Percentiles rank a stretch among this genome's conserved stretches.
Conservation (phyloP, 2,888 invertebrate species). For the Campoplex nolae region DNA sequence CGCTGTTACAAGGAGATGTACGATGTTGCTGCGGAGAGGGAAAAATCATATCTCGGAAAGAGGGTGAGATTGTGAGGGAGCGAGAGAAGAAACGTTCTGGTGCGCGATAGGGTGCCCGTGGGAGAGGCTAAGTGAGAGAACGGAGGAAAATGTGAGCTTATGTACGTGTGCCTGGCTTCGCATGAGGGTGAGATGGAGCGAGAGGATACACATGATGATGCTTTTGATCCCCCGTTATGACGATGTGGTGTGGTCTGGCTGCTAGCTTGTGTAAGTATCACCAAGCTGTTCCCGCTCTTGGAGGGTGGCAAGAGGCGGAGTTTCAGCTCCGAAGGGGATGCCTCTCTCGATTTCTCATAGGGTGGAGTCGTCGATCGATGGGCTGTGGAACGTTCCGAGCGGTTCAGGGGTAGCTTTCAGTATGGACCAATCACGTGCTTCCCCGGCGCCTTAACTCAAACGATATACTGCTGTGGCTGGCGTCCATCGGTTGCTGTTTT, state of each 20-base stretch:
- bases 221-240: slow-evolving; percentile 24
- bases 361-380: slow-evolving; percentile 81
- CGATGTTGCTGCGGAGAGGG: slow-evolving; percentile 58
- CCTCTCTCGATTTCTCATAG: slow-evolving; percentile 79
- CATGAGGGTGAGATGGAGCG: slow-evolving; percentile 63
- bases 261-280: slow-evolving; percentile 50
- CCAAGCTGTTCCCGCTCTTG: slow-evolving; percentile 62
- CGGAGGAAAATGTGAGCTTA: slow-evolving; percentile 33
- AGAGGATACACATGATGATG: slow-evolving; percentile 43
- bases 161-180: slow-evolving; percentile 60
- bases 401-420: slow-evolving; percentile 78
- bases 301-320: slow-evolving; percentile 76
- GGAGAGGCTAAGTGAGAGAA: slow-evolving; percentile 63
- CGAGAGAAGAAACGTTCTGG: slow-evolving; percentile 35
- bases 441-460: slow-evolving; percentile 78
- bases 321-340: slow-evolving; percentile 76
- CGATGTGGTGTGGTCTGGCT: slow-evolving; percentile 23
- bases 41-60: slow-evolving; percentile 48
- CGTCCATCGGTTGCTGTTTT: slow-evolving; percentile 50
- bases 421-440: slow-evolving; percentile 78
- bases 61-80: slow-evolving; percentile 61
- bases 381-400: slow-evolving; percentile 74
- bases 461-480: slow-evolving; percentile 77
- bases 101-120: slow-evolving; percentile 53
- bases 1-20: slow-evolving; percentile 48